phyloP scores from a whole-genome alignment of 2,797 vertebrate species.

The Meriones psammophilus region DNA sequence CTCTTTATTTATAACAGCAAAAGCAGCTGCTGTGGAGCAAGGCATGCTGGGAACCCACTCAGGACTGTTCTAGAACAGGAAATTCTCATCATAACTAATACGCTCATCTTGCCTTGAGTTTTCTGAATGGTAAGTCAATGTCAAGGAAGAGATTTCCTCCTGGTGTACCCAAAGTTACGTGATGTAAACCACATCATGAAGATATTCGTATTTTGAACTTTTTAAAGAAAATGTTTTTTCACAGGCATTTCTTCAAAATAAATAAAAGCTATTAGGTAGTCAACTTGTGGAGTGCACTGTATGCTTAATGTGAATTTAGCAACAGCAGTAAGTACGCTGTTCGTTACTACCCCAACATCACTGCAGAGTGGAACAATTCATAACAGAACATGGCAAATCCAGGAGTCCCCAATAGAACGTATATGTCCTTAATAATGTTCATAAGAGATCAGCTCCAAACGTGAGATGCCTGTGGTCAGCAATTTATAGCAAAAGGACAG shows the following conservation, averaged over 20 bases:
- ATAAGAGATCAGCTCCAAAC: slow-evolving; percentile 26
- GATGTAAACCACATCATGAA: not conserved
- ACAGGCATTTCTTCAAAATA: not conserved
- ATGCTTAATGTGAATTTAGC: not conserved
- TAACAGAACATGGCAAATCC: not conserved
- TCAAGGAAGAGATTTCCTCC: not conserved
- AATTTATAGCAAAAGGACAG: not conserved
- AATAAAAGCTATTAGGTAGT: not conserved
- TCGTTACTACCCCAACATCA: fast-evolving
- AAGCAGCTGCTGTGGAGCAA: not conserved
- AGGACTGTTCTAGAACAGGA: not conserved
- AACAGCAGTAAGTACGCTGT: not conserved
- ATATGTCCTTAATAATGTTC: not conserved
- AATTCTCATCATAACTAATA: no score
- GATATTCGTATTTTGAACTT: not conserved
- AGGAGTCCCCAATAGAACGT: not conserved
- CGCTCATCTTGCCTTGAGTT: not conserved
- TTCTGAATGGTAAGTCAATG: not conserved
- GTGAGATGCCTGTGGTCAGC: not conserved
- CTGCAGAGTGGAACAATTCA: not conserved
- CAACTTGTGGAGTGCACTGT: not conserved
- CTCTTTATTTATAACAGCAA: not conserved
- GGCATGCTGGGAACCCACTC: not conserved
- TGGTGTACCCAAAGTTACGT: not conserved
- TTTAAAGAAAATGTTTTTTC: slow-evolving; percentile 21